These are phyloP conservation scores for Autographa gamma DNA, from an alignment of 2,888 invertebrate species.

Conservation along the genomic window DNA sequence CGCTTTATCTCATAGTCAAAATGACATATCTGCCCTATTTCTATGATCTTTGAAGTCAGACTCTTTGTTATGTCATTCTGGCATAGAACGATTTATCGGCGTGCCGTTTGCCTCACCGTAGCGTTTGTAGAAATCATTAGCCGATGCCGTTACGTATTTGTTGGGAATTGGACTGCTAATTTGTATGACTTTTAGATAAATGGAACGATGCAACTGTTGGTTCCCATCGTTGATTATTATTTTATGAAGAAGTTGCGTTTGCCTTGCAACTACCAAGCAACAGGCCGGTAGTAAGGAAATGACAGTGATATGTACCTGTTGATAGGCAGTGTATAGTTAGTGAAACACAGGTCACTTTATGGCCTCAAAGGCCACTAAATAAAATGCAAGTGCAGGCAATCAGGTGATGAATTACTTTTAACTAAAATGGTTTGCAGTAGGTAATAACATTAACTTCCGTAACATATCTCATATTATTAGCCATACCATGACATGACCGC, in stretches of 20 bases:
- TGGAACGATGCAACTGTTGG: not conserved
- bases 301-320: too few relatives aligned
- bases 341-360: too few relatives aligned
- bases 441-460: too few relatives aligned
- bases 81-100: constrained; percentile 72
- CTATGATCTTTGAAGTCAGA: constrained; percentile 33
- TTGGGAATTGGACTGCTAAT: constrained; percentile 36
- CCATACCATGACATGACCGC: not conserved
- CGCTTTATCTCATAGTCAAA: not conserved
- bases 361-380: too few relatives aligned
- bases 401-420: too few relatives aligned
- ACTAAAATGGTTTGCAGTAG: too few relatives aligned
- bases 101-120: constrained; percentile 54
- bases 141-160: constrained; percentile 39
- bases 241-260: not conserved
- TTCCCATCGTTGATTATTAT: not conserved
- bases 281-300: too few relatives aligned
- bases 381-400: too few relatives aligned
- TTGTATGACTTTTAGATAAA: constrained; percentile 28
- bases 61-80: constrained; percentile 76
- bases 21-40: constrained; percentile 32
- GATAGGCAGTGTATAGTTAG: too few relatives aligned
- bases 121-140: constrained; percentile 59
- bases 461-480: too few relatives aligned
- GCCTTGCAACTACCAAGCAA: not conserved